Evolutionary conservation across 2,113 vertebrate genomes (phyloP), one percentile per base, ranked within the genome.

Genomic region (Ahaetulla prasina): DNA sequence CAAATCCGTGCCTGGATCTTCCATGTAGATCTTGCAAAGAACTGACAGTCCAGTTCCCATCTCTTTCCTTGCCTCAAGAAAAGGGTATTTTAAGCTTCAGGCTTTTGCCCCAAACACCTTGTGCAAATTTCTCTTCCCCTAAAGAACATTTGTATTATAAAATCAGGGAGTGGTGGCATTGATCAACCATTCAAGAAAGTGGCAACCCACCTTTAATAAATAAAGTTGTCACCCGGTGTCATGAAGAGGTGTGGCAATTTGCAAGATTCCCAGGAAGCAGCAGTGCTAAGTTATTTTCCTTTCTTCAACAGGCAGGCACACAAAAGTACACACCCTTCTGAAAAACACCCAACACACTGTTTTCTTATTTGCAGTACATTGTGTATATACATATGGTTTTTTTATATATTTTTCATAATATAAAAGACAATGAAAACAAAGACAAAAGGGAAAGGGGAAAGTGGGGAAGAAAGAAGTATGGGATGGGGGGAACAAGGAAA

Each of bases 151-250:
- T 43, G 57, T 68, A 30, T 0, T 68, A 49, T 60, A 43, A 92
- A 53, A 30, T n/a, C n/a, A 89, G 43, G n/a, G 80, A 52, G 50
- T 22, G 30, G 23, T 20, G 7, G 4, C 30, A 20, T 54, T 87
- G n/a, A 2, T 8, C 43, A 49, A 30, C 22, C 52, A 68, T 1
- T 68, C 27, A 35, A 60, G 80, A 50, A 63, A 54, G 53, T 60
- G 45, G 30, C 27, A 92, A 85, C n/a, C 74, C 74, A 16, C 88
- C 92, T 92, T 92, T 39, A 92, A 92, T 92, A 90, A 90, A 92
- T 87, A 92, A n/a, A 84, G n/a, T 47, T n/a, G 25, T 54, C 54
- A 84, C 45, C n/a, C 8, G 5, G 14, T 39, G 53, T 50, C 57
- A 90, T 8, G 23, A 43, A 90, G 14, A 52, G 88, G 80, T 85